These are phyloP conservation scores for Cenopis cana DNA, from an alignment of 2,888 invertebrate genomes.

Conservation along the genomic window DNA sequence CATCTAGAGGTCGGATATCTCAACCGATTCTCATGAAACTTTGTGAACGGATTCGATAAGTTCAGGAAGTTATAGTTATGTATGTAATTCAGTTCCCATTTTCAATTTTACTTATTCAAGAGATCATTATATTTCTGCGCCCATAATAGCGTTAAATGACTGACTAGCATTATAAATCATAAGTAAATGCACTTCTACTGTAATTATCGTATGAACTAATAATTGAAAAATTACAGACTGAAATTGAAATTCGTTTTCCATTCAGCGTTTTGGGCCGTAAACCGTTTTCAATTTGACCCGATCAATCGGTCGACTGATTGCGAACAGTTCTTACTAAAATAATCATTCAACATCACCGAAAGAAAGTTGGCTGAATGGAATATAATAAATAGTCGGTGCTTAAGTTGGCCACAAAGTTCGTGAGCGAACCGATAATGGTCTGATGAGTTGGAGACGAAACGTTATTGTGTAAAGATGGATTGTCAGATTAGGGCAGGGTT, in stretches of 20 bases:
- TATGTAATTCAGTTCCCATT: no score
- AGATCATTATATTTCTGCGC: neutral
- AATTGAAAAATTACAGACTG: slow-evolving; percentile 9
- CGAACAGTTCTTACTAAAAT: slow-evolving; percentile 5
- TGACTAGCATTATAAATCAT: neutral
- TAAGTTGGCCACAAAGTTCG: neutral
- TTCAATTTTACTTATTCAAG: no score
- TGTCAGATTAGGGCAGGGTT: neutral
- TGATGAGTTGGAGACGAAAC: neutral
- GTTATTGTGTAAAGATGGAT: neutral
- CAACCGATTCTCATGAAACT: no score
- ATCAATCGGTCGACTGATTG: slow-evolving; percentile 23
- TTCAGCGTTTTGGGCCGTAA: slow-evolving; percentile 5
- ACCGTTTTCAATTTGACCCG: slow-evolving; percentile 20
- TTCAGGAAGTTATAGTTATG: no score
- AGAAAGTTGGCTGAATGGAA: neutral
- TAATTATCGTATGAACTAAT: neutral
- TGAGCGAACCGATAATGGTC: neutral
- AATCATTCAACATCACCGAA: slow-evolving; percentile 7
- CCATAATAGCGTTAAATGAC: neutral
- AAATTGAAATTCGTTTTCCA: slow-evolving; percentile 16
- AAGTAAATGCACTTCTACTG: neutral
- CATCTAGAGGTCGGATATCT: no score
- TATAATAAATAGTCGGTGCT: neutral
- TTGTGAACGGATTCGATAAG: no score